These are phyloP conservation scores for Apotomis turbidana DNA, from an alignment of 2,888 invertebrate species.

Conservation along the genomic window DNA sequence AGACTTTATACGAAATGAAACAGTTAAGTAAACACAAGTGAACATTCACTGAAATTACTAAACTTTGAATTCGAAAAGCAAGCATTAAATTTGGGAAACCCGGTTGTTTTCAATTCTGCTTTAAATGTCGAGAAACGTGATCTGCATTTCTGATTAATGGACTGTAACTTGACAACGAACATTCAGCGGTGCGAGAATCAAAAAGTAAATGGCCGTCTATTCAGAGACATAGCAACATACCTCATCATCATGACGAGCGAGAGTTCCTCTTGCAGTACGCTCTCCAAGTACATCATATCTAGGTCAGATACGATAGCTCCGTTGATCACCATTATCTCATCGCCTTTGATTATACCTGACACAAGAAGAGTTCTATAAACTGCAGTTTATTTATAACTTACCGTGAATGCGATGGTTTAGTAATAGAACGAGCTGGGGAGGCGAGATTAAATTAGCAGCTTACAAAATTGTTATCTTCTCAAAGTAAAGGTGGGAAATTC, in stretches of 20 bases:
- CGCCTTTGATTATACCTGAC: slow-evolving; percentile 97
- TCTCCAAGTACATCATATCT: slow-evolving; percentile 99
- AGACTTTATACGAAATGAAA: slow-evolving; percentile 2
- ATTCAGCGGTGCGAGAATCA: slow-evolving; percentile 31
- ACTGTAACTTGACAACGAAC: slow-evolving; percentile 36
- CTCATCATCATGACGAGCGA: slow-evolving; percentile 98
- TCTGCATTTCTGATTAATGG: slow-evolving; percentile 39
- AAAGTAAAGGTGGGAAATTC: too few relatives aligned
- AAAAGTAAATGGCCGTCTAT: slow-evolving; percentile 38
- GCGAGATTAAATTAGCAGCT: neutral
- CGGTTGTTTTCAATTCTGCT: slow-evolving; percentile 31
- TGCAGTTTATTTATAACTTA: slow-evolving; percentile 59
- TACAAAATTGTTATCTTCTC: too few relatives aligned
- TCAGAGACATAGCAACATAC: slow-evolving; percentile 60
- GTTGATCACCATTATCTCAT: slow-evolving; percentile 99
- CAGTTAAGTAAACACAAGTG: slow-evolving; percentile 7
- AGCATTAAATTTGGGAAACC: slow-evolving; percentile 21
- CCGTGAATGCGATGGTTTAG: slow-evolving; percentile 43
- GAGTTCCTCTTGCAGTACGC: slow-evolving; percentile 96
- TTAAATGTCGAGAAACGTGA: slow-evolving; percentile 27
- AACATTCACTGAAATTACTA: neutral
- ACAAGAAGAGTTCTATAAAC: slow-evolving; percentile 64
- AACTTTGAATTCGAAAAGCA: slow-evolving; percentile 20
- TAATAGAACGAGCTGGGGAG: neutral
- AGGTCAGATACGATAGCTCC: slow-evolving; percentile 98